Base-by-base conservation (phyloP, 2,797 vertebrate genomes). In the Enteromius thamalakanensis region DNA sequence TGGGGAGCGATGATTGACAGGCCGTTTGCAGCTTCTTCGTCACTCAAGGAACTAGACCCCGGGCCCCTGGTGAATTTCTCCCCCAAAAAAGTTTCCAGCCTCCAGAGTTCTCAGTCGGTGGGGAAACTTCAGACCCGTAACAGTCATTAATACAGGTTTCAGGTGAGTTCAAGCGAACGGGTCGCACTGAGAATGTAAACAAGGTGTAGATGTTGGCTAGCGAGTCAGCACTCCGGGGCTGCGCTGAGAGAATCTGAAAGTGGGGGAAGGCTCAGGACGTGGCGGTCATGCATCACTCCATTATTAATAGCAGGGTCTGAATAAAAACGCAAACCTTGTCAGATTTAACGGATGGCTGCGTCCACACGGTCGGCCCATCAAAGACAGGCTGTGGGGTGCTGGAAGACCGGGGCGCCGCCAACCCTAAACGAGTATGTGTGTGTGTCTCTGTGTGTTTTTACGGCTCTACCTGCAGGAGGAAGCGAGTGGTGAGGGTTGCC, bases 321-420 rank as follows among this genome's bases (percentile, higher is more conserved):
- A 95, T 97, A 97, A 97, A 94, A 97, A 97, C 94, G 95, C 95
- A 96, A 96, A 96, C 95, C 96, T 96, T 96, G 95, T 97, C 96
- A 94, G 95, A 96, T 96, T 95, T 96, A 96, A 96, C 93, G 93
- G 95, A 95, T 94, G 93, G 93, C 93, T 95, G 94, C 95, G 88
- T 93, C 89, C 92, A 89, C 93, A 94, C 95, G 93, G 95, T 93
- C 93, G 82, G 88, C 93, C 85, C 68, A 85, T 84, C 74, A 79
- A 29, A 79, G 85, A 67, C 83, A 83, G 79, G 74, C 37, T 37
- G 81, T 40, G 72, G 58, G 64, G 79, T 58, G 77, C 53, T 80
- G 76, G 53, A 77, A 62, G 58, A 68, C 49, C n/a, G 6, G 49
- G 47, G 21, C 40, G 9, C 37, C 68, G 19, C 42, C 70, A 78